Conservation (phyloP, 2,888 invertebrate species). For the Mellilla xanthometata region DNA sequence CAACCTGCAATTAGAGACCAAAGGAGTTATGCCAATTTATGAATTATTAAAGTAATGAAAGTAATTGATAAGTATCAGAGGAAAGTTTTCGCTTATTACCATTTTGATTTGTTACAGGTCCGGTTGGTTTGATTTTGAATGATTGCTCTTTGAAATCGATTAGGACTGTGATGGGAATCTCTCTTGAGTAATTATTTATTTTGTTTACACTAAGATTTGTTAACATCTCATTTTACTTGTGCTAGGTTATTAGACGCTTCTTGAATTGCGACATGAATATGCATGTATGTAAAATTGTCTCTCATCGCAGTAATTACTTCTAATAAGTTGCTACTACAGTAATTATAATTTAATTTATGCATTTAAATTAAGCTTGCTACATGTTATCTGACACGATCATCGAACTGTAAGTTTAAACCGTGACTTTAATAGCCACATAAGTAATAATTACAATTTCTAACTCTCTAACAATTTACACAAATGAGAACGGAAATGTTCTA, state of each 20-base stretch:
- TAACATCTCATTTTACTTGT: no score
- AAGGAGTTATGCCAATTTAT: conserved; percentile 45
- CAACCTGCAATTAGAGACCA: conserved; percentile 47
- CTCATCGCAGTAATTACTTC: no score
- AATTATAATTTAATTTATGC: neutral
- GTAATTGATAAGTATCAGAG: conserved; percentile 42
- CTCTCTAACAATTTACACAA: conserved; percentile 27
- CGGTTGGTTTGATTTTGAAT: conserved; percentile 22
- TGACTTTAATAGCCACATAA: conserved; percentile 18
- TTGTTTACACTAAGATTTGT: no score
- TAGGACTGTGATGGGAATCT: conserved; percentile 1
- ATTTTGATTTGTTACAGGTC: conserved; percentile 40
- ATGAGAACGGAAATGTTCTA: conserved; percentile 46
- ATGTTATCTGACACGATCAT: conserved; percentile 12
- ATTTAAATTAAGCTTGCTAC: neutral
- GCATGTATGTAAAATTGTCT: no score
- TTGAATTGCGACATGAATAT: no score
- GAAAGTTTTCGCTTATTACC: conserved; percentile 41
- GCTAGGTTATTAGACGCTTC: no score
- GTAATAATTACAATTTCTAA: conserved; percentile 31
- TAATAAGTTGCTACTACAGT: no score
- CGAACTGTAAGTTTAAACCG: conserved; percentile 6
- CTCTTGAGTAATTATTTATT: no score
- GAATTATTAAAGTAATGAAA: conserved; percentile 49
- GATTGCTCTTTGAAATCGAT: conserved; percentile 16